Conservation (phyloP, 2,797 vertebrate genomes). For the Sphaeramia orbicularis region DNA sequence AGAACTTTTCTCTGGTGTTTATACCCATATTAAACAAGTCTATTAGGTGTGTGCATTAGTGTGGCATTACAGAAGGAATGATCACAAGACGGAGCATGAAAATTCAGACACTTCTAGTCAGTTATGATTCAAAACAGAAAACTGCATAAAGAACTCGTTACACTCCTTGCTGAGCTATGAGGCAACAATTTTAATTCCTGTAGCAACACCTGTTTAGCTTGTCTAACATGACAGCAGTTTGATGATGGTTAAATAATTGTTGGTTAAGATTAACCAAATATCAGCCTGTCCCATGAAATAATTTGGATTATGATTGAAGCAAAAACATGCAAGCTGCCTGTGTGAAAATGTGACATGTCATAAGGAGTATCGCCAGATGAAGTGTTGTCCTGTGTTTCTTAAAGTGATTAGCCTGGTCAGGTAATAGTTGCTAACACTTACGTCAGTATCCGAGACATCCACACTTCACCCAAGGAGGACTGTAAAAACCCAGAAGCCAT, state of each 20-base stretch:
- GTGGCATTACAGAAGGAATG: not conserved
- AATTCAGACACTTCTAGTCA: conserved; percentile 17
- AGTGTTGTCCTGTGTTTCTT: conserved; percentile 8
- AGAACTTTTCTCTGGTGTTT: not conserved
- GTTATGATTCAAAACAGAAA: conserved; percentile 32
- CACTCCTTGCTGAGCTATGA: conserved; percentile 8
- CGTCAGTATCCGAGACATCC: conserved; percentile 66
- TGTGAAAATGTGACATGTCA: not conserved
- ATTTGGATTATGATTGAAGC: not conserved
- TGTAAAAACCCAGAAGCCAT: conserved; percentile 72
- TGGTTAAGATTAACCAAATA: conserved; percentile 4
- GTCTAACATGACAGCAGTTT: not conserved
- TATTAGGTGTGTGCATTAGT: not conserved
- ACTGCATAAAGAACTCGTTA: conserved; percentile 21
- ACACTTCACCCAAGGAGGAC: conserved; percentile 62
- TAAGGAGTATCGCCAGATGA: not conserved
- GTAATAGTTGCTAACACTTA: conserved; percentile 55
- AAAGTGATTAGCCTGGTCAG: conserved; percentile 10
- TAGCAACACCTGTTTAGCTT: not conserved
- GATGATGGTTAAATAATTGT: not conserved
- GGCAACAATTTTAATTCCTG: not conserved
- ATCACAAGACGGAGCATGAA: conserved; percentile 2
- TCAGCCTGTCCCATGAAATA: not conserved
- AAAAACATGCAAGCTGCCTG: not conserved
- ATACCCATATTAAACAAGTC: not conserved